These are phyloP conservation scores for Bradypodion ventrale DNA, from an alignment of 2,797 vertebrate species.

Conservation along the genomic window DNA sequence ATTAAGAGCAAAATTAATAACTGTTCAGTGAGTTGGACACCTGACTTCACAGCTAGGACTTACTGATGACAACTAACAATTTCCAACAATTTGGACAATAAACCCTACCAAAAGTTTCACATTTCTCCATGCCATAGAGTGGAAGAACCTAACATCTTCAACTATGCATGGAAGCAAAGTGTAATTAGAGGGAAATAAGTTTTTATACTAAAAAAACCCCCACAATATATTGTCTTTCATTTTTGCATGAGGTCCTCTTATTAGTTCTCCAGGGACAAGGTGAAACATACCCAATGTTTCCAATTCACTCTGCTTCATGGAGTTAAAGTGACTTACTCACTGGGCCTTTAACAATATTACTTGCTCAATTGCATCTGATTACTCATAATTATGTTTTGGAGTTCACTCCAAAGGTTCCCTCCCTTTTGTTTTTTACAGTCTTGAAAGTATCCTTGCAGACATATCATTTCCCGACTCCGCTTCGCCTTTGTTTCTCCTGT, in stretches of 20 bases:
- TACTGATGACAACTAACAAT: too few species aligned
- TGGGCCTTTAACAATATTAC: neutral
- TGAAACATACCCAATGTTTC: neutral
- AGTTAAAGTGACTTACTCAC: neutral
- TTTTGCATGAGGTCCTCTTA: neutral
- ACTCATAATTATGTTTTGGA: neutral
- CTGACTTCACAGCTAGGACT: too few species aligned
- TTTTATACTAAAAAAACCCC: too few species aligned
- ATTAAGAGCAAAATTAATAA: too few species aligned
- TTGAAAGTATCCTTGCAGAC: constrained; percentile 23
- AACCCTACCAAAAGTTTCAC: too few species aligned
- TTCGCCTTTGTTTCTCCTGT: constrained; percentile 23
- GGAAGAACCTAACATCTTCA: too few species aligned
- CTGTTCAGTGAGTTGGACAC: too few species aligned
- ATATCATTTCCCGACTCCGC: neutral
- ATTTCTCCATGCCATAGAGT: too few species aligned
- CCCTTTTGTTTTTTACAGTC: constrained; percentile 2
- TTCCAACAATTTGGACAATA: too few species aligned
- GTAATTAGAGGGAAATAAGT: neutral
- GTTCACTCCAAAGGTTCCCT: neutral
- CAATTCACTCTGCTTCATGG: neutral
- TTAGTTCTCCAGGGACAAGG: neutral
- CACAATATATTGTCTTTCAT: neutral
- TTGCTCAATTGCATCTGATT: constrained; percentile 12
- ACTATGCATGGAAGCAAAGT: neutral